These are phyloP conservation scores for Caenorhabditis angaria DNA, from an alignment of 2,888 invertebrate species.

Conservation along the genomic window DNA sequence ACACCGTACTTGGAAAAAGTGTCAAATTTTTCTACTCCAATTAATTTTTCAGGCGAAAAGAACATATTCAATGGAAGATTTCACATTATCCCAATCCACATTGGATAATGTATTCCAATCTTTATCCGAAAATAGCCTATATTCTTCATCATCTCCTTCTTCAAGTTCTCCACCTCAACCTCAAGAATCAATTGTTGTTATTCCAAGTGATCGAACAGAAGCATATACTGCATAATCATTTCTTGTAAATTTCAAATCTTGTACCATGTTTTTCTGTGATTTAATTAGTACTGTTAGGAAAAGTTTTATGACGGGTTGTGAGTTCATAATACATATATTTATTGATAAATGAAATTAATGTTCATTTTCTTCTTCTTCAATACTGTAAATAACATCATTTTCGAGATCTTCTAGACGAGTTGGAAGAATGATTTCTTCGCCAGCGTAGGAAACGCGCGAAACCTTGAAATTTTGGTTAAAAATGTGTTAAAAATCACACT, in stretches of 20 bases:
- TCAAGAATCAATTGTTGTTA: background rate
- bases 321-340: background rate
- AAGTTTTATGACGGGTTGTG: background rate
- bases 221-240: background rate
- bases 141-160: background rate
- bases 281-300: background rate
- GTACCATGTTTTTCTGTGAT: background rate
- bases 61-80: slow-evolving; percentile 52
- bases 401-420: slow-evolving; percentile 44
- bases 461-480: slow-evolving; percentile 10
- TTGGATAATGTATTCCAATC: slow-evolving; percentile 66
- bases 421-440: slow-evolving; percentile 37
- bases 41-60: slow-evolving; percentile 43
- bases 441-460: slow-evolving; percentile 37
- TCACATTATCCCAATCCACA: slow-evolving; percentile 63
- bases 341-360: background rate
- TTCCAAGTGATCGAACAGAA: background rate
- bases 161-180: background rate
- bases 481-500: background rate
- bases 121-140: slow-evolving; percentile 23
- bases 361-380: slow-evolving; percentile 27
- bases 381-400: slow-evolving; percentile 46
- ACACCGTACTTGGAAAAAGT: too few species aligned
- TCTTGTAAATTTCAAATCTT: too few species aligned
- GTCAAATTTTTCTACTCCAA: slow-evolving; percentile 4